Conservation (phyloP, 2,888 invertebrate species). For the Xylocampa areola region DNA sequence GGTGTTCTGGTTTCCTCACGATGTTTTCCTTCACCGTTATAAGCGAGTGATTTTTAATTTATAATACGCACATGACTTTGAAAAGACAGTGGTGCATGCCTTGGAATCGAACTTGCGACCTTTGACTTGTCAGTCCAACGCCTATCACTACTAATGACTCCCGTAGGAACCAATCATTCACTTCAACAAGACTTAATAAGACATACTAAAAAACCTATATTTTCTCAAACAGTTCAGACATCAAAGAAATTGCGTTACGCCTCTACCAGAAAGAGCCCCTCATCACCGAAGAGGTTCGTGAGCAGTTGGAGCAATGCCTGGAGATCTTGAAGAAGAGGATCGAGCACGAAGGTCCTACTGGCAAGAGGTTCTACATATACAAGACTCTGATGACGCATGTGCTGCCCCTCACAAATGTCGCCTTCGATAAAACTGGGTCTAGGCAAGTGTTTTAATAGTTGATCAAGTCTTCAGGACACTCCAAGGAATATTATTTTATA, state of each 20-base stretch:
- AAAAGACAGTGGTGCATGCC: no score
- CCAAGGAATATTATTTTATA: no score
- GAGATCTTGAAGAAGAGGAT: slow-evolving; percentile 91
- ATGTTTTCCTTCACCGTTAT: no score
- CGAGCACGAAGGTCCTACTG: slow-evolving; percentile 89
- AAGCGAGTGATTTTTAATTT: no score
- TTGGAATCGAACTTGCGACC: no score
- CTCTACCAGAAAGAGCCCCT: slow-evolving; percentile 88
- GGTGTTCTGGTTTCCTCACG: no score
- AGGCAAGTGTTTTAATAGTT: slow-evolving; percentile 75
- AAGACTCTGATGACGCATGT: slow-evolving; percentile 92
- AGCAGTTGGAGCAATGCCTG: slow-evolving; percentile 90
- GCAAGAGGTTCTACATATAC: slow-evolving; percentile 91
- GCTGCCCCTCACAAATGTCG: slow-evolving; percentile 93
- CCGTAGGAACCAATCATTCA: no score
- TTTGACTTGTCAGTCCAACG: no score
- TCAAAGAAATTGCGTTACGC: slow-evolving; percentile 85
- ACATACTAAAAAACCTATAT: neutral
- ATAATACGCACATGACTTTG: no score
- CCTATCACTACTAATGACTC: no score
- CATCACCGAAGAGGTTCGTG: slow-evolving; percentile 89
- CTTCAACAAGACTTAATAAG: no score
- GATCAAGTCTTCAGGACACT: neutral
- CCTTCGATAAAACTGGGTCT: slow-evolving; percentile 92
- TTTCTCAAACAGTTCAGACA: slow-evolving; percentile 84